Base-by-base conservation (phyloP, 2,888 invertebrate genomes). In the Ectemnius lituratus region DNA sequence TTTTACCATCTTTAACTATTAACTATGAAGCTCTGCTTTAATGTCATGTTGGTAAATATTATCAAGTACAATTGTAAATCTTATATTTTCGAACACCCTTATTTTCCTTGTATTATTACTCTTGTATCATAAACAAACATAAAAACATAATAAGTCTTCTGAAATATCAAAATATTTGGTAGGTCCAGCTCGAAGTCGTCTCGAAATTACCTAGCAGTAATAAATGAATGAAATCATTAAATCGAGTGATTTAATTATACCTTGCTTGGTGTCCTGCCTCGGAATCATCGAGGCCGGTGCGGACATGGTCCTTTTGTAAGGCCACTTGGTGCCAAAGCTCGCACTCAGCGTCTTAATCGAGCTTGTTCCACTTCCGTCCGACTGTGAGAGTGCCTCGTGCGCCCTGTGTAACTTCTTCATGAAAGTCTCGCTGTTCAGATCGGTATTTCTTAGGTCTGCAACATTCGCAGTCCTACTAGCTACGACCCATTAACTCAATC, bases 281-380 rank as follows among this genome's bases (percentile, higher is more conserved):
- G 95, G 94, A 68, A 95, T 93, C 92, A 96, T 95, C 65, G 96
- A 95, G 60, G 97, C 96, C 11, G 98, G 98, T 14, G 98, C 98
- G 5, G 98, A 98, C 93, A 97, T 96, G 62, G 98, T 97, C 75
- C 98, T 92, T 91, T 98, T 97, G 91, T 98, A 98, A 0, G 98
- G 98, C 95, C 97, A 97, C 92, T 98, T 98, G 61, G 96, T 95
- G 68, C 96, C 97, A 87, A 98, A 95, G 84, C 97, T 97, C 28
- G 96, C 96, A 88, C 96, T 96, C 66, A 98, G 92, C 0, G 97
- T 96, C 91, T 96, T 95, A 81, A 95, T 92, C 1, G 92, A 92
- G 78, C 92, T 93, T 37, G 92, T 86, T 2, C 93, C 93, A 73
- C 93, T 94, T 18, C 94, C 94, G 78, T 95, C 95, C 0, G 95